phyloP scores from a whole-genome alignment of 2,888 invertebrate species.

The Troilus luridus region DNA sequence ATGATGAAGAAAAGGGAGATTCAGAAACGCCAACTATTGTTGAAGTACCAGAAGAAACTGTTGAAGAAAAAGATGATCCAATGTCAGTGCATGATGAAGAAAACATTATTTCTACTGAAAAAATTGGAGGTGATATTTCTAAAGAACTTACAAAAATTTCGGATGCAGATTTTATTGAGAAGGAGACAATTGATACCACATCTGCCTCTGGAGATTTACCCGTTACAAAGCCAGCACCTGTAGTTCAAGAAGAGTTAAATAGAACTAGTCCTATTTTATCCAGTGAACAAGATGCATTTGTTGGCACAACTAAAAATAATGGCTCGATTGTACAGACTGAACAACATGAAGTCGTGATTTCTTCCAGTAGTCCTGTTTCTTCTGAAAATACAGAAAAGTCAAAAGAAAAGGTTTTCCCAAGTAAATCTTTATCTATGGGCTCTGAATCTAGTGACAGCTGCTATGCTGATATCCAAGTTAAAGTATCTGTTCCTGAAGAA shows the following conservation, averaged over 20 bases:
- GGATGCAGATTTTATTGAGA: neutral
- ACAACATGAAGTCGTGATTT: neutral
- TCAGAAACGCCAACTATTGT: neutral
- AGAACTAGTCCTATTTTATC: neutral
- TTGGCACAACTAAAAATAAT: neutral
- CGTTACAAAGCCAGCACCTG: neutral
- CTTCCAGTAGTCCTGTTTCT: neutral
- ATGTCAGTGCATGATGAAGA: neutral
- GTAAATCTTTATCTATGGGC: slow-evolving; percentile 40
- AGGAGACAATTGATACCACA: neutral
- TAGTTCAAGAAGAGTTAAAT: neutral
- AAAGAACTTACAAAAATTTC: neutral
- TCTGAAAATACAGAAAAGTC: neutral
- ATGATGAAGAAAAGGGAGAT: slow-evolving; percentile 40
- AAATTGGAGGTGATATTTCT: neutral
- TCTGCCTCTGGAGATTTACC: neutral
- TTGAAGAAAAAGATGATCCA: neutral
- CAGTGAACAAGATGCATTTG: neutral
- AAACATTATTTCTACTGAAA: slow-evolving; percentile 1
- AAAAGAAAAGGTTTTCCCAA: slow-evolving; percentile 18
- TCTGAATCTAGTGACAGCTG: slow-evolving; percentile 57
- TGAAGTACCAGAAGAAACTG: slow-evolving; percentile 17
- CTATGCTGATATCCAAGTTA: slow-evolving; percentile 49
- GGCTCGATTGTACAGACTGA: neutral
- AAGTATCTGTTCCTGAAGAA: slow-evolving; percentile 59